A percentile compares a stretch with the other conserved stretches of the same genome.
Conservation (phyloP, 1,140 invertebrate genomes). For the Hydropsyche tenuis region DNA sequence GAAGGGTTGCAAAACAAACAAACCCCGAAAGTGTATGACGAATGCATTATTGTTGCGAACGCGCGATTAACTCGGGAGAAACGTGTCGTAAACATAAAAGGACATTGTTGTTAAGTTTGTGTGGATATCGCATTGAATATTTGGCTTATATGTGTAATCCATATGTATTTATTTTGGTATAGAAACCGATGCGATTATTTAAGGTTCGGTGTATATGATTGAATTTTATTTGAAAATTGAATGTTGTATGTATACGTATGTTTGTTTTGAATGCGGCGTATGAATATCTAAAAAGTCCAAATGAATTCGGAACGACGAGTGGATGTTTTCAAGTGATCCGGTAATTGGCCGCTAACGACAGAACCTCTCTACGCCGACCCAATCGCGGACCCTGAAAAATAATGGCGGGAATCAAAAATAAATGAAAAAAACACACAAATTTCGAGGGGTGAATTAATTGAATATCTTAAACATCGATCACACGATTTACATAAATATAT, state of each 20-base stretch:
- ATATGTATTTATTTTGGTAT: too few relatives aligned
- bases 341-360: conserved; percentile 41
- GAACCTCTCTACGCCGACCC: conserved; percentile 21
- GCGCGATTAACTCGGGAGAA: not conserved
- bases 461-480: conserved; percentile 17
- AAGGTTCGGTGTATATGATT: too few relatives aligned
- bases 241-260: too few relatives aligned
- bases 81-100: not conserved
- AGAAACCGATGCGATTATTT: too few relatives aligned
- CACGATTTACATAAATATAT: too few relatives aligned
- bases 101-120: too few relatives aligned
- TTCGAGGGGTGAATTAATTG: conserved; percentile 35
- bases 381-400: conserved; percentile 6
- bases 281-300: not conserved
- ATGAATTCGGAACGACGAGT: conserved; percentile 23
- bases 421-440: conserved; percentile 24
- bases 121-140: too few relatives aligned
- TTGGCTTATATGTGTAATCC: too few relatives aligned
- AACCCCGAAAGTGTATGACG: not conserved
- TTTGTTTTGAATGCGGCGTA: too few relatives aligned
- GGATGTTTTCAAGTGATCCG: conserved; percentile 32
- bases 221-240: too few relatives aligned
- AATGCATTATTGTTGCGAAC: not conserved
- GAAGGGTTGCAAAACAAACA: conserved; percentile 14
- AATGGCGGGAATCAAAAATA: not conserved